Conservation (phyloP, 2,888 invertebrate species). For the Mesodorylaimus sp. region DNA sequence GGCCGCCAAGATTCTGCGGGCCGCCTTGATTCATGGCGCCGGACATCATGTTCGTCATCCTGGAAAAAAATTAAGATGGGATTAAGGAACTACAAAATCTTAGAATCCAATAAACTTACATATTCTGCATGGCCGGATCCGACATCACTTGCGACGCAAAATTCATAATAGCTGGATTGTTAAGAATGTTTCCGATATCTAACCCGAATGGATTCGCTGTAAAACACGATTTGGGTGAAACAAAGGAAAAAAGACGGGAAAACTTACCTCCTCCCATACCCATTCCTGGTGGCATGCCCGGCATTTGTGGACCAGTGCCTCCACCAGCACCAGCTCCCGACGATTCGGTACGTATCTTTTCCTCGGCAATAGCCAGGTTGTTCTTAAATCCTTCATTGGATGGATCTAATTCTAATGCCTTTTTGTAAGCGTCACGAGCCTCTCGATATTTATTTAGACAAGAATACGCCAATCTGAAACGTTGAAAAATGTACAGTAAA, state of each 20-base stretch:
- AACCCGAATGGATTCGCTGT: conserved; percentile 36
- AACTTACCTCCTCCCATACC: not conserved
- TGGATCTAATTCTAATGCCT: conserved; percentile 74
- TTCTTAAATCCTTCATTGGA: conserved; percentile 70
- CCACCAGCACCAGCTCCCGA: conserved; percentile 13
- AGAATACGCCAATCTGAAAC: conserved; percentile 53
- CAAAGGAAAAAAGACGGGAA: no score
- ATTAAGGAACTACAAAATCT: not conserved
- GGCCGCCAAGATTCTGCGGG: conserved; percentile 32
- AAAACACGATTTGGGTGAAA: no score
- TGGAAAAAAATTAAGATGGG: conserved; percentile 13
- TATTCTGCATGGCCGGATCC: conserved; percentile 61
- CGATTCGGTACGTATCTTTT: conserved; percentile 33
- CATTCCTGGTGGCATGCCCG: conserved; percentile 11
- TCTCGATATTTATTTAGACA: conserved; percentile 61
- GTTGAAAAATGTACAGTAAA: not conserved
- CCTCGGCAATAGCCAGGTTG: conserved; percentile 64
- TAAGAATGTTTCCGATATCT: no score
- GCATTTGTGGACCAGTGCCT: conserved; percentile 5
- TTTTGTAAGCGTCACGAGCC: conserved; percentile 64
- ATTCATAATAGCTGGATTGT: conserved; percentile 59
- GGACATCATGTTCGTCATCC: conserved; percentile 44
- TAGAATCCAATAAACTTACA: not conserved
- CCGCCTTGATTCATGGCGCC: conserved; percentile 18
- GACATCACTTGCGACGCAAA: conserved; percentile 65